Evolutionary conservation across 2,888 invertebrate species (phyloP), one percentile per base, ranked within the genome.

Genomic region (Laothoe populi): DNA sequence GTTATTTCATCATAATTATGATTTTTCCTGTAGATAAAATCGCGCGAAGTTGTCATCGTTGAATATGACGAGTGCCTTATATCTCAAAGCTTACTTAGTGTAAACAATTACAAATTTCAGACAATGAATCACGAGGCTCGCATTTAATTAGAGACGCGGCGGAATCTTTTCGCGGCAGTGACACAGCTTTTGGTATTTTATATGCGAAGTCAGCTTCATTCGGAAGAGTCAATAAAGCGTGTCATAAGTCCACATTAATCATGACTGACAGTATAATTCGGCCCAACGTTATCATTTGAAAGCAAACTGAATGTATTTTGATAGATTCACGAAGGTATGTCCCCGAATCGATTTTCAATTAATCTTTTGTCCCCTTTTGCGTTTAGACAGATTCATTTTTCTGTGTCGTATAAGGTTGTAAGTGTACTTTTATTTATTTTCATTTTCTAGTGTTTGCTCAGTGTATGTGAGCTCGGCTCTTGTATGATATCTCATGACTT

Each of bases 301-400:
- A 86, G 83, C 87, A 82, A 84, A 85, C 84, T 82, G 82, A 86
- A 87, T 84, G 83, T 83, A 81, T 87, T 89, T 85, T 86, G 86
- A 88, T 88, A 89, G 86, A 86, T 84, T 86, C 78, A 84, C 83
- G 78, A 84, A 88, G 86, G 87, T 86, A 83, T 83, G 81, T 82
- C 82, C 81, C 78, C 72, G 75, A 86, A 90, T 90, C 79, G 88
- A 90, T 90, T 91, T 89, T 88, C 86, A 90, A 90, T 91, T 90
- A 88, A 90, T 89, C 89, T 88, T 88, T 87, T 87, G 86, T 86
- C 82, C 87, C 84, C 83, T 81, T 85, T 85, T 81, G 75, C 79
- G 82, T 83, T 85, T 79, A 78, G 84, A 83, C 82, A 82, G 81
- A 83, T 82, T 84, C 82, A 85, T 86, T 83, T 84, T 83, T 83